Conservation (phyloP, 2,113 vertebrate species). For the Platycercus adscitus region DNA sequence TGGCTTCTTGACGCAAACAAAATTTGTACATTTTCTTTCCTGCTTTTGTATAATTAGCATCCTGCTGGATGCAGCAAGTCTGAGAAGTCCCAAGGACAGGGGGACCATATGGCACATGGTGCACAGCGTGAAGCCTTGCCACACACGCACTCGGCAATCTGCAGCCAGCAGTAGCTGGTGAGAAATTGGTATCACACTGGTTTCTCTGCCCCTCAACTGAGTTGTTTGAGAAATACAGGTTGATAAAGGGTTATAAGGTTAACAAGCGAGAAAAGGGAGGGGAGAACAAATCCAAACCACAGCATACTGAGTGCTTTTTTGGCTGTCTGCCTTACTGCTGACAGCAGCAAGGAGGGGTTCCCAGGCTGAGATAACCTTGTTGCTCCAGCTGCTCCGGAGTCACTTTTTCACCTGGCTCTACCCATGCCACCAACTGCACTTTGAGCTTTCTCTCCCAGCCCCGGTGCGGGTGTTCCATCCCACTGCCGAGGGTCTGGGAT, state of each 20-base stretch:
- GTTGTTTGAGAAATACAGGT: not conserved
- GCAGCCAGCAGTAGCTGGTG: not conserved
- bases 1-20: not conserved
- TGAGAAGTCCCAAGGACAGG: not conserved
- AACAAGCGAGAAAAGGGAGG: not conserved
- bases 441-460: not conserved
- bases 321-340: not conserved
- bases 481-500: accelerated
- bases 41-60: not conserved
- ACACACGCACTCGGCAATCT: accelerated
- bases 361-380: accelerated
- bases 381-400: not conserved
- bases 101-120: accelerated
- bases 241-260: not conserved
- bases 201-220: not conserved
- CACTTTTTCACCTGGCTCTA: not conserved
- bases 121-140: accelerated
- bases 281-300: not conserved
- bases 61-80: not conserved
- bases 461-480: too few species aligned
- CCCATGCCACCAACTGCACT: not conserved
- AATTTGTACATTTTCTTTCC: not conserved
- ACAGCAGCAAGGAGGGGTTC: not conserved
- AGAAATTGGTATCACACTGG: not conserved
- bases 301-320: not conserved